Percentiles rank a stretch among this genome's conserved stretches.
Conservation (phyloP, 2,797 vertebrate genomes). For the Myiotriccus ornatus region DNA sequence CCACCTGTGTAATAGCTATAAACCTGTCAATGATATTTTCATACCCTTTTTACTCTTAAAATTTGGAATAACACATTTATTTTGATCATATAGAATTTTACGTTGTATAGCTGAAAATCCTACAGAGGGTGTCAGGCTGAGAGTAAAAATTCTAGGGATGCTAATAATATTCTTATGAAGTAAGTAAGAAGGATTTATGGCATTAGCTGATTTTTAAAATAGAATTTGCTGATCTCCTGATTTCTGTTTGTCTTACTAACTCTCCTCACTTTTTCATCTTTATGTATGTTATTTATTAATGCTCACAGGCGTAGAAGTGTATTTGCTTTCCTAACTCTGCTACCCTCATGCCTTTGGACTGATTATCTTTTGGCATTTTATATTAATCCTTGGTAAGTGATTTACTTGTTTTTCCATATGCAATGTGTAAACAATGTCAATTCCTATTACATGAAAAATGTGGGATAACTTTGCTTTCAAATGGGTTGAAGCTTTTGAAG, state of each 20-base stretch:
- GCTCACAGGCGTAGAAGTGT: conserved; percentile 98
- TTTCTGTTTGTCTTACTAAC: conserved; percentile 77
- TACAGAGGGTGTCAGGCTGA: background rate
- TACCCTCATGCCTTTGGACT: conserved; percentile 99
- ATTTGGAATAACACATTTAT: background rate
- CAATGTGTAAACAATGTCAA: conserved; percentile 41
- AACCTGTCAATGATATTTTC: background rate
- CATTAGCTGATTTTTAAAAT: conserved; percentile 25
- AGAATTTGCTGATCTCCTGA: conserved; percentile 66
- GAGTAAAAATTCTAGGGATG: background rate
- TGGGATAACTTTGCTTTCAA: conserved; percentile 14
- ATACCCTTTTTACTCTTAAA: background rate
- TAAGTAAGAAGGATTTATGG: background rate
- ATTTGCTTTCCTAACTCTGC: conserved; percentile 99
- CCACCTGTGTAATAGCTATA: background rate
- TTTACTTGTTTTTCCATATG: conserved; percentile 66
- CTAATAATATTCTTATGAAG: background rate
- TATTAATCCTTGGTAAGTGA: conserved; percentile 99
- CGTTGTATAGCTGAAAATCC: background rate
- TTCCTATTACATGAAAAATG: conserved; percentile 32
- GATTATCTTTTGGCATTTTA: conserved; percentile 99
- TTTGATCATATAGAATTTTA: background rate
- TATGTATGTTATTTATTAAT: conserved; percentile 80
- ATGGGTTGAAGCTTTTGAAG: background rate
- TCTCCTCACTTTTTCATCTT: conserved; percentile 74